Conservation (phyloP, 30 jellyfish, hydroid and myxozoan genomes). For the Cassiopea xamachana region DNA sequence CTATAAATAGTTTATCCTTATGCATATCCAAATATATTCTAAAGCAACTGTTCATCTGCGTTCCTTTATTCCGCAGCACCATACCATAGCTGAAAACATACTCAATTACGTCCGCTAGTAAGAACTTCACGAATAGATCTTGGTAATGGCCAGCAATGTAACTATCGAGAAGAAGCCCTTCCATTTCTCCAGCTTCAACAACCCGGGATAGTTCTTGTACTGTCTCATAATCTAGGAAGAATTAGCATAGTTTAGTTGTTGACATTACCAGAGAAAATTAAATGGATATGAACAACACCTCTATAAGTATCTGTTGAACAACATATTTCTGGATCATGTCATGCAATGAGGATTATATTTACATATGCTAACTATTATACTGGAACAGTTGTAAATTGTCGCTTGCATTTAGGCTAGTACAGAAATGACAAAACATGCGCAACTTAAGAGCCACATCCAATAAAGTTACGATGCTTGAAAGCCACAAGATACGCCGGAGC, state of each 20-base stretch:
- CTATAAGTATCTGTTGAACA: too few species aligned
- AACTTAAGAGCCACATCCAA: too few species aligned
- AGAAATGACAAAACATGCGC: too few species aligned
- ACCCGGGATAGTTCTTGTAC: conserved; percentile 32
- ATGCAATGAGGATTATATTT: too few species aligned
- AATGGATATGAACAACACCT: background rate
- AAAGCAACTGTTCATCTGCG: conserved; percentile 54
- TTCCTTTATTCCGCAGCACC: conserved; percentile 52
- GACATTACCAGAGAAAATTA: background rate
- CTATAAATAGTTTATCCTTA: conserved; percentile 26
- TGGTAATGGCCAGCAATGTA: conserved; percentile 75
- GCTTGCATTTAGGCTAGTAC: too few species aligned
- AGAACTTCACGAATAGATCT: conserved; percentile 39
- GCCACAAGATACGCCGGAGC: too few species aligned
- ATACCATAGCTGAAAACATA: conserved; percentile 63
- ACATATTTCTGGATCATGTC: too few species aligned
- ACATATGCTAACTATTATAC: too few species aligned
- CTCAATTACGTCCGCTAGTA: conserved; percentile 56
- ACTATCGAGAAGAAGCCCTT: conserved; percentile 67
- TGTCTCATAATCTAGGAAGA: conserved; percentile 14
- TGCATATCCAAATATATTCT: conserved; percentile 30
- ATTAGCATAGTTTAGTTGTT: background rate
- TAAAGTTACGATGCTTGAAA: too few species aligned
- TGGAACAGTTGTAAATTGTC: too few species aligned
- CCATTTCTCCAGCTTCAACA: conserved; percentile 26